phyloP scores from a whole-genome alignment of 2,113 vertebrate genomes.

The Fregetta grallaria region DNA sequence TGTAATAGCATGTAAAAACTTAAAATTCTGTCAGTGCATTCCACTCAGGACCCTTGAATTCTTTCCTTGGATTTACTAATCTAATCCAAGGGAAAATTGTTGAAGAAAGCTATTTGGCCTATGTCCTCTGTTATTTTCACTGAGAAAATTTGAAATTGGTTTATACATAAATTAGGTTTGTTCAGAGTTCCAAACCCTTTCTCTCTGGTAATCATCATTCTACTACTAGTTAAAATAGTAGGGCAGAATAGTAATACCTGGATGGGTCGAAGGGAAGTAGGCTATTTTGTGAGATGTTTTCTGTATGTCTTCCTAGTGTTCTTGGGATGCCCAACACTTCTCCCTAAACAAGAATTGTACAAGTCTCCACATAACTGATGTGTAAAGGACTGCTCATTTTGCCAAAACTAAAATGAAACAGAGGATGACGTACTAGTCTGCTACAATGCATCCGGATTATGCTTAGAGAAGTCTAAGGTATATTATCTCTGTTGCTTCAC shows the following conservation, averaged over 20 bases:
- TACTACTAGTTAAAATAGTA: not conserved
- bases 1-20: not conserved
- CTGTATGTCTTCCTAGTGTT: not conserved
- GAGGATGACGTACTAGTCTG: not conserved
- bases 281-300: not conserved
- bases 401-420: not conserved
- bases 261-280: not conserved
- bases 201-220: not conserved
- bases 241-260: not conserved
- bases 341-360: not conserved
- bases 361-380: not conserved
- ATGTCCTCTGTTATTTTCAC: constrained; percentile 14
- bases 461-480: not conserved
- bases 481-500: not conserved
- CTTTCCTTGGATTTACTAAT: not conserved
- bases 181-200: not conserved
- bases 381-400: not conserved
- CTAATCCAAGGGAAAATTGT: not conserved
- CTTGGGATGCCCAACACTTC: not conserved
- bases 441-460: not conserved
- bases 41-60: not conserved
- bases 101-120: constrained; percentile 47
- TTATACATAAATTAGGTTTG: constrained; percentile 29
- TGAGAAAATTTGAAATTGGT: not conserved
- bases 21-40: not conserved